These are phyloP conservation scores for Pangasius mekongensis DNA, from an alignment of 2,797 vertebrate species.

Conservation along the genomic window DNA sequence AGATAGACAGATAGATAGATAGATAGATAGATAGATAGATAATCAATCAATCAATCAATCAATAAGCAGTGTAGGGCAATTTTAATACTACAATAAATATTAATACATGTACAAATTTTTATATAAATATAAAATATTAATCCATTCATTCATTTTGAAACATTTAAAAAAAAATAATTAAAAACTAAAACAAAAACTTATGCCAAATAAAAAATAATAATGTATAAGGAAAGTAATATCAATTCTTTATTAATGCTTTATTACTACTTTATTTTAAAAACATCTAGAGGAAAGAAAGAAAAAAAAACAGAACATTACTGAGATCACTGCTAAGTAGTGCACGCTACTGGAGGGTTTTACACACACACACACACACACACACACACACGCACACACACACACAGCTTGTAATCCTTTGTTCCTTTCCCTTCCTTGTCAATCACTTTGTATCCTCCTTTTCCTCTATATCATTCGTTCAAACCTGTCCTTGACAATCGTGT, in stretches of 20 bases:
- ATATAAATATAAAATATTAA: not conserved
- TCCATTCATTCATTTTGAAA: not conserved
- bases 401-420: conserved; percentile 11
- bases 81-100: not conserved
- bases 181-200: not conserved
- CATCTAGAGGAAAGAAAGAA: not conserved
- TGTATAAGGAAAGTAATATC: not conserved
- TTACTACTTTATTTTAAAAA: not conserved
- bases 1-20: not conserved
- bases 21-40: not conserved
- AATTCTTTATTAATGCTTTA: not conserved
- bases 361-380: not conserved
- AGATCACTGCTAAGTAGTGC: not conserved
- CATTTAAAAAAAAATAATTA: not conserved
- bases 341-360: not conserved
- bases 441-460: not conserved
- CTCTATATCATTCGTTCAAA: conserved; percentile 1
- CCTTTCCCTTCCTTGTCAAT: not conserved
- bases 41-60: no score
- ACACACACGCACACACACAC: not conserved
- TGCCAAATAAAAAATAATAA: not conserved
- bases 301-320: not conserved
- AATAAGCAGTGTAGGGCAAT: not conserved
- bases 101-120: not conserved
- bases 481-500: conserved; percentile 23